Evolutionary conservation across 2,113 vertebrate genomes (phyloP).

Genomic region (Donacobius atricapilla): DNA sequence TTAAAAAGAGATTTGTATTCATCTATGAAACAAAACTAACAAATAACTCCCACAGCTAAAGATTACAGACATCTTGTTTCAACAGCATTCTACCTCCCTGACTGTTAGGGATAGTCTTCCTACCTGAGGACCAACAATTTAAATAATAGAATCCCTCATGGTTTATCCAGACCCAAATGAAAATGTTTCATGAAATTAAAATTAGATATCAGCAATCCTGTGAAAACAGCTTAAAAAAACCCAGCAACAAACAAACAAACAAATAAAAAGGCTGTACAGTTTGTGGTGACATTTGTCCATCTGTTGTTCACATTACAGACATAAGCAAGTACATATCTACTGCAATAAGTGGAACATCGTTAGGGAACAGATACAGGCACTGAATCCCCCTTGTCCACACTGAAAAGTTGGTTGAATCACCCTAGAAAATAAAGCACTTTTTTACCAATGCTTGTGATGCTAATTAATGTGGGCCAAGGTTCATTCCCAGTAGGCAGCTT

Average conservation of each 20-base stretch:
- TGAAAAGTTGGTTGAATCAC: neutral
- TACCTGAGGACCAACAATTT: neutral
- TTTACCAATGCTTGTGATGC: neutral
- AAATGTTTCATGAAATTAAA: neutral
- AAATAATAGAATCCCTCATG: neutral
- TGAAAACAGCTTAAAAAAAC: neutral
- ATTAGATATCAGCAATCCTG: neutral
- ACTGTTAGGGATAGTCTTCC: neutral
- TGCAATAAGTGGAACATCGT: neutral
- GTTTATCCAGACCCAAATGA: neutral
- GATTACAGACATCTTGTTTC: neutral
- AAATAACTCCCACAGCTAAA: neutral
- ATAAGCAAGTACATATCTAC: neutral
- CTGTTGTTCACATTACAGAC: neutral
- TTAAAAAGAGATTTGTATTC: neutral
- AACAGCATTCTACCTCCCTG: neutral
- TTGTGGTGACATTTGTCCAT: neutral
- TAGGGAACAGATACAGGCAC: neutral
- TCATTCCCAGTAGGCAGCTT: neutral
- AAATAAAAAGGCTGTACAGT: neutral
- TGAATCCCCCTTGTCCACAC: neutral
- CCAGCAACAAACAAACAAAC: neutral
- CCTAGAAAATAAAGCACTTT: neutral
- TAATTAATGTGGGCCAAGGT: neutral
- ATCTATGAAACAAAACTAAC: neutral